phyloP scores from a whole-genome alignment of 2,113 vertebrate genomes.

The Elephantulus edwardii region DNA sequence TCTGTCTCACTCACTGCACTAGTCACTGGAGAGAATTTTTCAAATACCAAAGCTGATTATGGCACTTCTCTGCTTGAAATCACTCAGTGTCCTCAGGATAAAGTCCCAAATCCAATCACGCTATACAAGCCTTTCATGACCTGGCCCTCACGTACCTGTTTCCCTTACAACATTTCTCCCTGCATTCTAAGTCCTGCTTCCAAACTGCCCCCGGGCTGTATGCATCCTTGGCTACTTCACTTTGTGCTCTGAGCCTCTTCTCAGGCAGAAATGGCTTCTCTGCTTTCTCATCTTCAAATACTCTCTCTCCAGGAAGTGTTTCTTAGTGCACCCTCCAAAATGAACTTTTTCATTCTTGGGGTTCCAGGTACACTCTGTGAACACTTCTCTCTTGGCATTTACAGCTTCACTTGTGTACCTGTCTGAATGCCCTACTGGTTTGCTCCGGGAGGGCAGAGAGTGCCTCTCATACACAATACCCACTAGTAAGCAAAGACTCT shows the following conservation, averaged over 20 bases:
- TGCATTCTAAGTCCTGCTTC: neutral
- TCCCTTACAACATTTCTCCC: neutral
- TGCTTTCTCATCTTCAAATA: neutral
- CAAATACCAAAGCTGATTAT: neutral
- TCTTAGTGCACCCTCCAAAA: neutral
- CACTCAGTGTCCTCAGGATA: neutral
- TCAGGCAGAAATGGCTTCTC: neutral
- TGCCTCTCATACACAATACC: neutral
- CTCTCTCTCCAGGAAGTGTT: neutral
- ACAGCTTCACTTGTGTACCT: neutral
- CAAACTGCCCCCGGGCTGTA: neutral
- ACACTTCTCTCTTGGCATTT: neutral
- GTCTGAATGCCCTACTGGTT: neutral
- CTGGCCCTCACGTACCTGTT: neutral
- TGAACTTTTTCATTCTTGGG: neutral
- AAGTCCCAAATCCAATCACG: neutral
- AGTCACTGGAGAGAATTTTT: neutral
- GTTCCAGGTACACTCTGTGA: neutral
- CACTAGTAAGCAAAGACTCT: neutral
- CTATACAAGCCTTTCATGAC: neutral
- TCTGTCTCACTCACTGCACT: neutral
- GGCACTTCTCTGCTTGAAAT: neutral
- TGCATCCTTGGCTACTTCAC: neutral
- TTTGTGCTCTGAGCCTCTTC: neutral
- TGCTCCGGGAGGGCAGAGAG: neutral